These are phyloP conservation scores for Chaetogeoica ovagalla DNA, from an alignment of 2,888 invertebrate species.

Conservation along the genomic window DNA sequence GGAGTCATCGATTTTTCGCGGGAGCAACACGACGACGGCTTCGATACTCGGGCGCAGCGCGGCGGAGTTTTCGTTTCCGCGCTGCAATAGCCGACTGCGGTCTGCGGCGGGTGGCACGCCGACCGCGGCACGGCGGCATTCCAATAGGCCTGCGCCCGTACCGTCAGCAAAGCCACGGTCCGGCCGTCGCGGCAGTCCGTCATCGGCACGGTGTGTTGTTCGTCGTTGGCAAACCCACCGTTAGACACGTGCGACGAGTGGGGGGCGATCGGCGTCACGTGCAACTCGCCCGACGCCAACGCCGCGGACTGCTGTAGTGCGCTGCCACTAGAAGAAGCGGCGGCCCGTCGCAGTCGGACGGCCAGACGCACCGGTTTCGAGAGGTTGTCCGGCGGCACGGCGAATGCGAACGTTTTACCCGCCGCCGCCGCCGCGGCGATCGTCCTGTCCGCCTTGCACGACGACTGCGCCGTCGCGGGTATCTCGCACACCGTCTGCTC, in stretches of 20 bases:
- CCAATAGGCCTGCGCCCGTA: background rate
- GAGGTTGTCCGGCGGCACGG: background rate
- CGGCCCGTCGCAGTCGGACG: background rate
- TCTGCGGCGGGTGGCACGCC: background rate
- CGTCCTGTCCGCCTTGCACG: background rate
- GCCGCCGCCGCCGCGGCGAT: no score
- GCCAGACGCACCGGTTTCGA: background rate
- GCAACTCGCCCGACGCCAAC: background rate
- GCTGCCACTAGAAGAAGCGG: background rate
- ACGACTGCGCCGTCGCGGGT: background rate
- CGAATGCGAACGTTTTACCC: background rate
- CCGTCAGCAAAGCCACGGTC: background rate
- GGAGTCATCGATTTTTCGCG: no score
- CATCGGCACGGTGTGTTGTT: background rate
- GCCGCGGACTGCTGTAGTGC: background rate
- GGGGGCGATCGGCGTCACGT: background rate
- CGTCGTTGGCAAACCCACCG: no score
- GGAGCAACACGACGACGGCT: background rate
- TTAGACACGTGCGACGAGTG: no score
- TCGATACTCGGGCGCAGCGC: background rate
- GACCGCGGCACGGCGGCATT: background rate
- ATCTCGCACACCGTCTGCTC: constrained; percentile 15
- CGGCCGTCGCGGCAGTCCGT: background rate
- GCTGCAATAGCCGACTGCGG: no score
- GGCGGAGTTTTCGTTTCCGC: no score